phyloP scores from a whole-genome alignment of 2,113 vertebrate species.

The Chaetorhynchus papuensis region DNA sequence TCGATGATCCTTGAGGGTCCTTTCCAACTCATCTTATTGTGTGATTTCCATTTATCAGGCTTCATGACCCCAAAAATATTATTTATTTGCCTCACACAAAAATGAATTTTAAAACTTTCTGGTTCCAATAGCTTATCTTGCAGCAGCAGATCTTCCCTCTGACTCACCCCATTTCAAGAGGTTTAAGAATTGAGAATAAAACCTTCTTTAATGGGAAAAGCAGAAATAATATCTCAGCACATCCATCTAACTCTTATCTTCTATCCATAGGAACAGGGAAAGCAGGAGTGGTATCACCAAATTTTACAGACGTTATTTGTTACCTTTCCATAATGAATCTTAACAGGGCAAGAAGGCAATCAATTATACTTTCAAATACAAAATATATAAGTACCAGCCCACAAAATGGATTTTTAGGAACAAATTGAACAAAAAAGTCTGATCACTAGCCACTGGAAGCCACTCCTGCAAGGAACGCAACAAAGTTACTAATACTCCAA shows the following conservation, averaged over 20 bases:
- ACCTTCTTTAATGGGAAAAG: not conserved
- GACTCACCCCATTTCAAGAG: not conserved
- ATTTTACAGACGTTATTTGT: not conserved
- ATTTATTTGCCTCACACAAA: not conserved
- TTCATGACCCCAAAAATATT: not conserved
- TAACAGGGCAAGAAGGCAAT: not conserved
- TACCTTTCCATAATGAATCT: not conserved
- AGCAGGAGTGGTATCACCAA: not conserved
- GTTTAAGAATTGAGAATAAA: not conserved
- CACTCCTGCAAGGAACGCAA: rapidly evolving
- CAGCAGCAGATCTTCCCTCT: not conserved
- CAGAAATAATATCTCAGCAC: not conserved
- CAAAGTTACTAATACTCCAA: not conserved
- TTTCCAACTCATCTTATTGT: not conserved
- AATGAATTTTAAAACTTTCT: not conserved
- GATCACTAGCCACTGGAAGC: not conserved
- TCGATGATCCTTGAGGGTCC: not conserved
- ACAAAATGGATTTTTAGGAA: not conserved
- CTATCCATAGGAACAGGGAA: not conserved
- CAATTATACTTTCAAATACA: not conserved
- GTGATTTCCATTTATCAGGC: not conserved
- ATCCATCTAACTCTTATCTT: not conserved
- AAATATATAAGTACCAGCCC: not conserved
- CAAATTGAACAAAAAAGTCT: not conserved
- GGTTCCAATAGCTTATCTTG: not conserved